Percentiles rank a stretch among this genome's conserved stretches.
These are phyloP conservation scores for Ptychobarbus kaznakovi DNA, from an alignment of 2,797 vertebrate species.

Conservation along the genomic window DNA sequence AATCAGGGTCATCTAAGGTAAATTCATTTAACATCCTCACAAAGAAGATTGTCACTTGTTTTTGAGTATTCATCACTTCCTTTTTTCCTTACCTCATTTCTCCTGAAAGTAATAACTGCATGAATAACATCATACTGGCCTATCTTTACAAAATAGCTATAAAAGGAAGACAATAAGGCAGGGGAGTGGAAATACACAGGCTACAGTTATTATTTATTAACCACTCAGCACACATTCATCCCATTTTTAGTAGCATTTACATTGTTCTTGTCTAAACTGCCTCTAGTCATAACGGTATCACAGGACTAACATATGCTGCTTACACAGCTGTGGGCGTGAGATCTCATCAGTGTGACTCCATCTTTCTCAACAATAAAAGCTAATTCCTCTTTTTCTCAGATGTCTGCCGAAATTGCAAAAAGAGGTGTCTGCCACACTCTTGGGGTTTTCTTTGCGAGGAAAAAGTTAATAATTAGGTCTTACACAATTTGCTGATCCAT, in stretches of 20 bases:
- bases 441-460: background rate
- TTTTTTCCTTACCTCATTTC: background rate
- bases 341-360: background rate
- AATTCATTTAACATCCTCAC: background rate
- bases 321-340: background rate
- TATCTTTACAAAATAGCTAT: background rate
- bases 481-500: background rate
- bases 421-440: background rate
- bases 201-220: slow-evolving; percentile 12
- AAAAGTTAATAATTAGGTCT: background rate
- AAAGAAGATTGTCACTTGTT: background rate
- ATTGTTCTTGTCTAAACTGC: background rate
- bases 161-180: background rate
- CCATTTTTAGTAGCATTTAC: background rate
- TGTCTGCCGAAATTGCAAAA: slow-evolving; percentile 39
- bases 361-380: background rate
- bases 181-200: background rate
- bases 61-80: background rate
- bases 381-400: background rate
- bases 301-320: background rate
- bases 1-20: background rate
- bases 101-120: background rate
- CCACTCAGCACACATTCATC: background rate
- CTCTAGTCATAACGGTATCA: background rate
- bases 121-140: background rate